A percentile compares a stretch with the other conserved stretches of the same genome.
Conservation (phyloP, 2,113 vertebrate genomes). For the Atractosteus spatula region DNA sequence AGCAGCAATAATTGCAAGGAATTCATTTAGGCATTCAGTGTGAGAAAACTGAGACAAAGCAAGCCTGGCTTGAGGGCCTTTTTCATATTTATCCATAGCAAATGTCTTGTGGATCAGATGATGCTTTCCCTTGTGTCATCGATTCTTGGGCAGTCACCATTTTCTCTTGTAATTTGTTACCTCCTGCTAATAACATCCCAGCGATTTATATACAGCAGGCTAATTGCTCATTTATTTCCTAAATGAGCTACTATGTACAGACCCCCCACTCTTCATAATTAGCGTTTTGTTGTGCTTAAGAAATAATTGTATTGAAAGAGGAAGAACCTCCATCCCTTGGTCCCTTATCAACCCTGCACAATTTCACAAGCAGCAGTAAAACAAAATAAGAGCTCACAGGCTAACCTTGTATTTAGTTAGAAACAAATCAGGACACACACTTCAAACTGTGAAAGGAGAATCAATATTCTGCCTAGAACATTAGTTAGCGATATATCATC, state of each 20-base stretch:
- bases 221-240: slow-evolving; percentile 28
- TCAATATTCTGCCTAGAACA: background rate
- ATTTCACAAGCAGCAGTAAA: background rate
- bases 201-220: slow-evolving; percentile 18
- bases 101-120: background rate
- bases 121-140: slow-evolving; percentile 6
- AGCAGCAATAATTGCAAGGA: background rate
- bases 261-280: slow-evolving; percentile 1
- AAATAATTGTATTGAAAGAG: slow-evolving; percentile 18
- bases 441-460: slow-evolving; percentile 18
- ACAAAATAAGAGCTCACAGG: background rate
- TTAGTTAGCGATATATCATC: slow-evolving; percentile 15
- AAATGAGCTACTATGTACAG: slow-evolving; percentile 21
- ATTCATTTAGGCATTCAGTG: background rate
- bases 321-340: background rate
- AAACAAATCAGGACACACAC: background rate
- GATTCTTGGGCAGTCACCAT: background rate
- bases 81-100: background rate
- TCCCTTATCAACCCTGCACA: background rate
- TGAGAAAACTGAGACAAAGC: background rate
- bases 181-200: slow-evolving; percentile 16
- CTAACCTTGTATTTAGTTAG: background rate
- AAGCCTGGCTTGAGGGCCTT: slow-evolving; percentile 1
- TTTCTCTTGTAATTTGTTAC: slow-evolving; percentile 13
- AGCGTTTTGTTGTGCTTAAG: background rate